phyloP scores from a whole-genome alignment of 2,113 vertebrate species.

The Vulpes vulpes region DNA sequence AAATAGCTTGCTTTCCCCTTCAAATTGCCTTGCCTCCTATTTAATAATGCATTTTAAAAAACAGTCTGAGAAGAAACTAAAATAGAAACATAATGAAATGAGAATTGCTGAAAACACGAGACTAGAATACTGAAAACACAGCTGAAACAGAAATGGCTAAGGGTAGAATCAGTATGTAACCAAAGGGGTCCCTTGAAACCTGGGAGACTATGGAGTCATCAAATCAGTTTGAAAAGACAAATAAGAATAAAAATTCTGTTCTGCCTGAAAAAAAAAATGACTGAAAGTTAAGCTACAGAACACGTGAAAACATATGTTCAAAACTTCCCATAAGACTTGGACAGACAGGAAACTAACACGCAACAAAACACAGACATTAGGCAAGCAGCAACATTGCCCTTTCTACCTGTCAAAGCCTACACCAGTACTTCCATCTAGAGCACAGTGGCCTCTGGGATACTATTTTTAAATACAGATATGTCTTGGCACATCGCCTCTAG shows the following conservation, averaged over 20 bases:
- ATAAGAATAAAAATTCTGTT: slow-evolving; percentile 72
- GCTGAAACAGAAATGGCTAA: background rate
- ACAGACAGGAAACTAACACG: background rate
- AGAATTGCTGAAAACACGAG: slow-evolving; percentile 69
- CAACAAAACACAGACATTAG: background rate
- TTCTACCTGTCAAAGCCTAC: background rate
- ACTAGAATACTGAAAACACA: slow-evolving; percentile 56
- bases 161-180: slow-evolving; percentile 46
- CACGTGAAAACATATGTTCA: slow-evolving; percentile 60
- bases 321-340: background rate
- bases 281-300: slow-evolving; percentile 71
- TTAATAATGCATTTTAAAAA: slow-evolving; percentile 73
- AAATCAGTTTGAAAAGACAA: slow-evolving; percentile 77
- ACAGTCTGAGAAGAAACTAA: slow-evolving; percentile 73
- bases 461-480: background rate
- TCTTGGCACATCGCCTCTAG: background rate
- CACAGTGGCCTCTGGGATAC: background rate
- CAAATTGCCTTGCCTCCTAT: slow-evolving; percentile 45
- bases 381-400: background rate
- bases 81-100: slow-evolving; percentile 74
- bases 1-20: slow-evolving; percentile 43
- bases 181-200: slow-evolving; percentile 31
- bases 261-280: background rate
- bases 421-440: background rate
- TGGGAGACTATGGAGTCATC: slow-evolving; percentile 63